phyloP scores from a whole-genome alignment of 2,113 vertebrate species.

The Cheirogaleus medius region DNA sequence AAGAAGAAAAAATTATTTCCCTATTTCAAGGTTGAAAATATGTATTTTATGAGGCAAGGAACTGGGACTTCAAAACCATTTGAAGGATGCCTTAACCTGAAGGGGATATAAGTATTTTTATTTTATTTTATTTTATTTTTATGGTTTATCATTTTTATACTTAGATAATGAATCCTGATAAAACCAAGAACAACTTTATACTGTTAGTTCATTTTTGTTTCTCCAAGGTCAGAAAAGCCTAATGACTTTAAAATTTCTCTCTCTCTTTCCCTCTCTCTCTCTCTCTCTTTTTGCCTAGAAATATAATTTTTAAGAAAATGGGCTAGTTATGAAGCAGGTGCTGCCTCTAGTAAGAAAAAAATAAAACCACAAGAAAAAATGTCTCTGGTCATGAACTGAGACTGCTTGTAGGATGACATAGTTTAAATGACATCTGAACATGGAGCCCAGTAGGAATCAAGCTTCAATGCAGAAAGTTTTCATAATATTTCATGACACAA shows the following conservation, averaged over 20 bases:
- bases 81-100: background rate
- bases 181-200: background rate
- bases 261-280: background rate
- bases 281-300: background rate
- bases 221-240: background rate
- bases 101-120: background rate
- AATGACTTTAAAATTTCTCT: background rate
- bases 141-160: constrained; percentile 29
- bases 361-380: background rate
- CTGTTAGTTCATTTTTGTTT: background rate
- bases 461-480: background rate
- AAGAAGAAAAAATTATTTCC: constrained; percentile 23
- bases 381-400: background rate
- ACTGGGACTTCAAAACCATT: background rate
- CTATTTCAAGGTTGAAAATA: constrained; percentile 13
- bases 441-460: rapidly evolving
- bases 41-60: constrained; percentile 16
- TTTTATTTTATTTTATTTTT: constrained; percentile 31
- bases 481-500: background rate
- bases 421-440: background rate
- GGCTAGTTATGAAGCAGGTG: background rate
- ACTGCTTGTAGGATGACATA: background rate
- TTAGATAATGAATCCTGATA: background rate
- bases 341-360: background rate
- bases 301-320: background rate